Conservation (phyloP, 2,888 invertebrate genomes). For the Pristionchus entomophagus region DNA sequence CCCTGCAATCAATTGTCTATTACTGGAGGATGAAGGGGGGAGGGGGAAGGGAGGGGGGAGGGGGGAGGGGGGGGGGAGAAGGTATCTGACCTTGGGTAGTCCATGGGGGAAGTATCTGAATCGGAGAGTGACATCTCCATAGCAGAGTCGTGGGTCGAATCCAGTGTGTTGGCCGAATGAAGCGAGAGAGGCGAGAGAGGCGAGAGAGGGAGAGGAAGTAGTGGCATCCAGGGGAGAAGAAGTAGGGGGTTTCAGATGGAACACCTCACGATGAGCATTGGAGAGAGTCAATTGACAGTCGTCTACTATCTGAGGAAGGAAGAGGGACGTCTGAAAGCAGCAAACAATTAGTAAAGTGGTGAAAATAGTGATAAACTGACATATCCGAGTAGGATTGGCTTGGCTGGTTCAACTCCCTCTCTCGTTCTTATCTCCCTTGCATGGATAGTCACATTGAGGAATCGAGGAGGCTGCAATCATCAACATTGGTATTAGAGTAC, state of each 20-base stretch:
- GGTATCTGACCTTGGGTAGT: conserved; percentile 52
- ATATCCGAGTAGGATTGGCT: conserved; percentile 65
- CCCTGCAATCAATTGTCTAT: neutral
- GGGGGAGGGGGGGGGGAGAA: no score
- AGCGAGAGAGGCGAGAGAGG: conserved; percentile 43
- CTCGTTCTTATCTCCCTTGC: conserved; percentile 53
- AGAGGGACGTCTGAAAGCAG: conserved; percentile 56
- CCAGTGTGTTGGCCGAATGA: conserved; percentile 83
- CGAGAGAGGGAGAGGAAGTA: conserved; percentile 34
- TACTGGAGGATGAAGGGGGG: no score
- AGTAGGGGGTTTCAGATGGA: conserved; percentile 67
- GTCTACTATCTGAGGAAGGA: conserved; percentile 70
- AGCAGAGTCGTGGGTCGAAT: conserved; percentile 91
- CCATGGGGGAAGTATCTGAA: conserved; percentile 79
- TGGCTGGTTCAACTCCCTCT: conserved; percentile 50
- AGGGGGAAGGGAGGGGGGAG: no score
- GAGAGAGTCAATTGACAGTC: conserved; percentile 72
- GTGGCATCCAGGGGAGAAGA: conserved; percentile 14
- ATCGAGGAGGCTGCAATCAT: conserved; percentile 47
- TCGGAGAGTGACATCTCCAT: conserved; percentile 90
- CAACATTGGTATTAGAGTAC: neutral
- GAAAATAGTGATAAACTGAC: conserved; percentile 50
- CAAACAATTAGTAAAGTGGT: neutral
- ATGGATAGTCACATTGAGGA: conserved; percentile 69
- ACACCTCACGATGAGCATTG: conserved; percentile 72